Evolutionary conservation across 2,888 invertebrate genomes (phyloP), one percentile per base, ranked within the genome.

Genomic region (Meteorus cinctellus): DNA sequence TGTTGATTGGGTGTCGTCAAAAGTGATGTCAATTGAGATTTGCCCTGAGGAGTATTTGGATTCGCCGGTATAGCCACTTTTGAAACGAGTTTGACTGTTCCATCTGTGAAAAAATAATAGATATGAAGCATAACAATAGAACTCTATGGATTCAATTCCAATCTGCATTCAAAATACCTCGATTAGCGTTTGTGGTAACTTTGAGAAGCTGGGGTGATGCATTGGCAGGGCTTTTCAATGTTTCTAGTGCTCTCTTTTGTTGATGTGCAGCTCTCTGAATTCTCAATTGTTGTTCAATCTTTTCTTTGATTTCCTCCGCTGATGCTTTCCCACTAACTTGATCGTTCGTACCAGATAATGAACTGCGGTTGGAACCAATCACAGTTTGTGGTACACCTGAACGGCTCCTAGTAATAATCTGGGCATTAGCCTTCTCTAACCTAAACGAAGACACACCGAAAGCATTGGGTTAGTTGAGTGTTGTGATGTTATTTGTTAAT

Each of bases 261-360:
- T 97, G 96, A 90, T 96, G 96, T 0, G 96, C 96, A 29, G 96
- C 95, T 78, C 97, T 91, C 87, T 98, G 98, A 84, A 96, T 92
- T 75, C 96, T 94, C 80, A 98, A 90, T 86, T 97, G 96, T 81
- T 96, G 96, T 86, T 98, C 97, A 94, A 97, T 94, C 89, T 96
- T 96, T 83, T 97, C 97, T 89, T 96, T 96, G 78, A 95, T 93
- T 85, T 96, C 96, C 81, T 94, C 93, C 0, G 94, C 92, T 36
- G 93, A 93, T 0, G 93, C 92, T 84, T 93, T 93, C 81, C 90
- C 92, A 84, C 89, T 92, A 12, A 91, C 91, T 72, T 89, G 88
- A 71, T 89, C 89, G 4, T 82, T 80, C 8, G 83, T 73, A 12
- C 83, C 78, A 19, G 84, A 74, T 2, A 84, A 76, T 48, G 79